phyloP scores from a whole-genome alignment of 2,888 invertebrate genomes.

The Rhogogaster chlorosoma region DNA sequence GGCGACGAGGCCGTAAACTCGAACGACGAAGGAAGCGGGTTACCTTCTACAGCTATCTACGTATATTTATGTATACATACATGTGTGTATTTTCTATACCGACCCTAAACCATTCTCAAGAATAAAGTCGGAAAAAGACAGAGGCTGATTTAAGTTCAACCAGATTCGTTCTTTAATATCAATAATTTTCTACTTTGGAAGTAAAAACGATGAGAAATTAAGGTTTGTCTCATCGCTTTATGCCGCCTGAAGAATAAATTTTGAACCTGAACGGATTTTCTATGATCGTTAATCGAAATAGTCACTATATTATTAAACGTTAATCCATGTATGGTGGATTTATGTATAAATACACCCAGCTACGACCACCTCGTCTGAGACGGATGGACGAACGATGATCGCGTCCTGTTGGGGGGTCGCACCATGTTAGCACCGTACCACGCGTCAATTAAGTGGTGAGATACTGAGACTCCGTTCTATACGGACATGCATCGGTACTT shows the following conservation, averaged over 20 bases:
- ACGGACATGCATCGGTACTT: constrained; percentile 68
- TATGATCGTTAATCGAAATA: too few relatives aligned
- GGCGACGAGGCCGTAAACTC: constrained; percentile 31
- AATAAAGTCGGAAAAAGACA: too few relatives aligned
- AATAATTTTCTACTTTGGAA: too few relatives aligned
- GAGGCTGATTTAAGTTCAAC: too few relatives aligned
- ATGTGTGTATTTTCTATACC: background rate
- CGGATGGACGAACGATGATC: constrained; percentile 64
- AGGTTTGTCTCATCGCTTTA: background rate
- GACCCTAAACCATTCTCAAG: background rate
- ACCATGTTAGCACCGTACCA: constrained; percentile 76
- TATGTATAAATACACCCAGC: too few relatives aligned
- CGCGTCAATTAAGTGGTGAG: constrained; percentile 78
- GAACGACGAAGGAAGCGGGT: constrained; percentile 5
- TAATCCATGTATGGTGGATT: background rate
- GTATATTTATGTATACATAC: background rate
- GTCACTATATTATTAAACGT: background rate
- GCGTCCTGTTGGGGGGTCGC: constrained; percentile 74
- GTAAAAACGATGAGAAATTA: background rate
- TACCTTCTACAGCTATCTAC: background rate
- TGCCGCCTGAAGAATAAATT: too few relatives aligned
- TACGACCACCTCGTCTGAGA: constrained; percentile 23
- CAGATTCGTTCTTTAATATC: too few relatives aligned
- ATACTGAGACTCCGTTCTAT: constrained; percentile 75
- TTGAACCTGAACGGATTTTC: too few relatives aligned